Evolutionary conservation across 2,888 invertebrate genomes (phyloP).

Genomic region (Ornithoptera alexandrae): DNA sequence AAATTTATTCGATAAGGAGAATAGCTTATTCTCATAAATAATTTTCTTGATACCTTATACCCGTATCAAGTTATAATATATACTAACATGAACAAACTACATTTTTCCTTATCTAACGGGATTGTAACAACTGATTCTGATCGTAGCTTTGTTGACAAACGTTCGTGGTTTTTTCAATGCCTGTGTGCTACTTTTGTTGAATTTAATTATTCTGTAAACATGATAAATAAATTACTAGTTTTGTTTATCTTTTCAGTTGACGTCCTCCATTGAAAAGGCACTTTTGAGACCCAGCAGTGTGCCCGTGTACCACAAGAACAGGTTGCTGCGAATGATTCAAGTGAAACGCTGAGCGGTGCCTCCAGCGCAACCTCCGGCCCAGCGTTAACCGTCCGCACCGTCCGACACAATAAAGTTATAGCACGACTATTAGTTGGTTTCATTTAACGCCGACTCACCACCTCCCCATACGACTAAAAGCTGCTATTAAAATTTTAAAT

Average conservation of each 20-base stretch:
- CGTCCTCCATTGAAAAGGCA: conserved; percentile 23
- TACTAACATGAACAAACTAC: no score
- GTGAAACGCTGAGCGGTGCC: conserved; percentile 22
- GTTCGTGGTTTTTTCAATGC: no score
- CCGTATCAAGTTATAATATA: no score
- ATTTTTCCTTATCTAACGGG: no score
- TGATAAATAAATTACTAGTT: not conserved
- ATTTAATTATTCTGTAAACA: no score
- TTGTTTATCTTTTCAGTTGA: conserved; percentile 16
- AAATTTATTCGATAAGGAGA: no score
- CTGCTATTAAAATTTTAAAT: conserved; percentile 7
- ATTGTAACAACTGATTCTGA: no score
- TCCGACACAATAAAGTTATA: conserved; percentile 36
- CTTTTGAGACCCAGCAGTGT: conserved; percentile 23
- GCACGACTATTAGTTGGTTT: conserved; percentile 33
- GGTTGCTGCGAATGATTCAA: conserved; percentile 28
- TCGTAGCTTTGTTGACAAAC: no score
- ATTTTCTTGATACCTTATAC: no score
- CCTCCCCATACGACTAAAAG: not conserved
- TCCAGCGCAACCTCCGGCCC: conserved; percentile 23
- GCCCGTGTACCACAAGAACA: conserved; percentile 30
- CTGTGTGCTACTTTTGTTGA: no score
- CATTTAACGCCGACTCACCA: conserved; percentile 13
- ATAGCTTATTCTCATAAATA: no score
- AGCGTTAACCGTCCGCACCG: conserved; percentile 32